Evolutionary conservation across 2,888 invertebrate genomes (phyloP).

Genomic region (Aproaerema taeniolella): DNA sequence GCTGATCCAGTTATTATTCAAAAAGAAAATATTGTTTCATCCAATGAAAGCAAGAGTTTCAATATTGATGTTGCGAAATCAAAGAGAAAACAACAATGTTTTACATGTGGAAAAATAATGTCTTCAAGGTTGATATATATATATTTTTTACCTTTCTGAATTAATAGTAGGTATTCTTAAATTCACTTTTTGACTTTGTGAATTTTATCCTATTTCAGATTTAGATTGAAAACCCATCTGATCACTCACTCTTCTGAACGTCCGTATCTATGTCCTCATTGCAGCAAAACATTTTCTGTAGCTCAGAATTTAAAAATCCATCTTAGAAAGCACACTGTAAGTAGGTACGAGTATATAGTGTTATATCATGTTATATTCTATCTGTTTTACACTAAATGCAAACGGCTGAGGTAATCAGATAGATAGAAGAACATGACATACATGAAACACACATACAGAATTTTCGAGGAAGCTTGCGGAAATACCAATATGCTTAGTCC

Average conservation of each 20-base stretch:
- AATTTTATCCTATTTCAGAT: slow-evolving; percentile 35
- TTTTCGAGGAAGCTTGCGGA: no score
- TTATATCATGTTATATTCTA: no score
- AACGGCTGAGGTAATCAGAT: no score
- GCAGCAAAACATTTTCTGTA: slow-evolving; percentile 57
- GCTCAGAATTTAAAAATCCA: slow-evolving; percentile 66
- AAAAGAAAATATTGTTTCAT: not conserved
- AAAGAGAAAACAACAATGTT: slow-evolving; percentile 63
- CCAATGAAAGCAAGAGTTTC: not conserved
- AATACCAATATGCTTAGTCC: no score
- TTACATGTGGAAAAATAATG: slow-evolving; percentile 71
- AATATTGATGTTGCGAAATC: no score
- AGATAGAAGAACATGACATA: no score
- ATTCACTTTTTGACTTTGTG: slow-evolving; percentile 9
- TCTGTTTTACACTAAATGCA: no score
- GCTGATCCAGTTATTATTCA: no score
- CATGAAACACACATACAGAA: no score
- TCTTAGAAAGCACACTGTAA: slow-evolving; percentile 60
- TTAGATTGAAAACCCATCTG: slow-evolving; percentile 60
- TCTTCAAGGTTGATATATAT: slow-evolving; percentile 52
- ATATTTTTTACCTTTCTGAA: no score
- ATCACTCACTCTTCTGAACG: slow-evolving; percentile 45
- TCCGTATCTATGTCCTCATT: slow-evolving; percentile 56
- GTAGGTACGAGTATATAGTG: no score
- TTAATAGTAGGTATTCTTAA: no score